phyloP scores from a whole-genome alignment of 92 coral and sea anemone species.

The Actinostola sp. region DNA sequence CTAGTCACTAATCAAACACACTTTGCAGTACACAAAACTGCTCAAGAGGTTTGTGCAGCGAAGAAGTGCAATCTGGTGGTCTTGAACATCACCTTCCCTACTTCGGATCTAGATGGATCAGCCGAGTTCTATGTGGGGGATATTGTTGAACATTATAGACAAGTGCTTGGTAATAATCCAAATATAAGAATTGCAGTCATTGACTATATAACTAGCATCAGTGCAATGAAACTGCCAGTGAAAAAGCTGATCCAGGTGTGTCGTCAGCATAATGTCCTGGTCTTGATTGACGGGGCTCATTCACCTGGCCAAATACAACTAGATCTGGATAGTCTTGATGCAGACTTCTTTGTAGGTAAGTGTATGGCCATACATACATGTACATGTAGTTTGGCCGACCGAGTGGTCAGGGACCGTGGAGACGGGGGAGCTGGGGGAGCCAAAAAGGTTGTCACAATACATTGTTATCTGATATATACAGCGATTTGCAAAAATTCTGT shows the following conservation, averaged over 20 bases:
- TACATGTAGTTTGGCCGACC: too few species aligned
- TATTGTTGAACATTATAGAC: conserved; percentile 67
- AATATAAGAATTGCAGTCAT: conserved; percentile 63
- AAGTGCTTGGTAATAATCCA: conserved; percentile 70
- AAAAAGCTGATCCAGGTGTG: conserved; percentile 71
- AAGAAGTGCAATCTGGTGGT: conserved; percentile 73
- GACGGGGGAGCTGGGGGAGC: too few species aligned
- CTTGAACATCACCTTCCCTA: conserved; percentile 73
- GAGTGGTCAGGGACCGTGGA: too few species aligned
- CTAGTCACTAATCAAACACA: conserved; percentile 76
- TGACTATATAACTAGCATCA: conserved; percentile 73
- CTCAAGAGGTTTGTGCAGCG: conserved; percentile 64
- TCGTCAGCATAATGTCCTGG: conserved; percentile 68
- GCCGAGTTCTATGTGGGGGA: conserved; percentile 64
- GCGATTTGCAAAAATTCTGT: too few species aligned
- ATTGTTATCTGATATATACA: too few species aligned
- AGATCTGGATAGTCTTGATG: conserved; percentile 75
- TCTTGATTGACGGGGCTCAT: conserved; percentile 84
- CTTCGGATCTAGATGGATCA: conserved; percentile 63
- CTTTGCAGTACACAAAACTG: conserved; percentile 66
- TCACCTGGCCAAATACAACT: conserved; percentile 83
- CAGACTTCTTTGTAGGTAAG: conserved; percentile 86
- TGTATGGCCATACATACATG: too few species aligned
- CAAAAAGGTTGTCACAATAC: too few species aligned
- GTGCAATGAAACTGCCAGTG: conserved; percentile 73